Base-by-base conservation (phyloP, 2,113 vertebrate genomes). In the Ariopsis seemanni region DNA sequence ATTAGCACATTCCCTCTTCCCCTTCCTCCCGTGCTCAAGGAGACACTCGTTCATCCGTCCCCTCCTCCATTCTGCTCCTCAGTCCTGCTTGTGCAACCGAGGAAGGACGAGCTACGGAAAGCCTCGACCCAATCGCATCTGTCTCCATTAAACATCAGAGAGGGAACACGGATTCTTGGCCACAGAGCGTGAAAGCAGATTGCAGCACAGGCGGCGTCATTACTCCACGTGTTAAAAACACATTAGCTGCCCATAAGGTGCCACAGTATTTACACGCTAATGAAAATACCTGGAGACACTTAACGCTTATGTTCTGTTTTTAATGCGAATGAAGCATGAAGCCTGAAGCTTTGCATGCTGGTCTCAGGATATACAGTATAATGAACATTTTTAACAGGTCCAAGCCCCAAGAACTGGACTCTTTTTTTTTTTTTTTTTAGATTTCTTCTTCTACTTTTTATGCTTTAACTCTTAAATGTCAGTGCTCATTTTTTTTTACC, bases 221-320 rank as follows among this genome's bases (percentile, higher is more conserved):
- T 93, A 94, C 79, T 94, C 91, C 92, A 53, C 87, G 58, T 92
- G 86, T 86, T 92, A 88, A 89, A 92, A 94, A 86, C 88, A 65
- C 88, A 94, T 93, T 91, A 89, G 82, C 84, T 90, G 90, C 86
- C 83, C 63, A 84, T 88, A 89, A 88, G 88, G 86, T 91, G 62
- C 80, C 60, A 88, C 71, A 20, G 53, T 58, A 75, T 75, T 85
- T 85, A 89, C 90, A 86, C 27, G 22, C 81, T 92, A 78, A 90
- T 91, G 74, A 89, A 91, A 93, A 91, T 55, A 89, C 84, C 89
- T 89, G 53, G 48, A 90, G 88, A 91, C 42, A 15, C 22, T 75
- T 84, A 84, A 84, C 20, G 53, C 57, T 62, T 82, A 11, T 82
- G 55, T 22, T 62, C 79, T 82, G 57, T 84, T 83, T 86, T 84